Evolutionary conservation across 2,797 vertebrate species (phyloP).

Genomic region (Pyrocephalus nanus): DNA sequence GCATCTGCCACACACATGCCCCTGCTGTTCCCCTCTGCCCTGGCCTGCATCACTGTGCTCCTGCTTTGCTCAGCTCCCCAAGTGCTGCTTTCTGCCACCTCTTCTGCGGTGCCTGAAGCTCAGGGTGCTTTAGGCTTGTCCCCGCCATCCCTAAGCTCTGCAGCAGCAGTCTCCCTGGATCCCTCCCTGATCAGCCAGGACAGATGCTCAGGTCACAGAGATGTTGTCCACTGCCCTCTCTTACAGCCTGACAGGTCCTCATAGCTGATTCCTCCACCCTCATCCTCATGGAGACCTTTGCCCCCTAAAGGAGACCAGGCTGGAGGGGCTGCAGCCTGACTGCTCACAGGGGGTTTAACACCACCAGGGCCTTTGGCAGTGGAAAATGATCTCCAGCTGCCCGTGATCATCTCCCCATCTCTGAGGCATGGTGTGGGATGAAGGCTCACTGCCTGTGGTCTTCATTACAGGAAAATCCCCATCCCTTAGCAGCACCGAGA

Average conservation of each 20-base stretch:
- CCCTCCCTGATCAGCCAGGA: background rate
- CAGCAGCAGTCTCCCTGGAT: background rate
- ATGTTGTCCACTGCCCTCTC: background rate
- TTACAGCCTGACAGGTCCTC: background rate
- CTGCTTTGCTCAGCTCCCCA: constrained; percentile 8
- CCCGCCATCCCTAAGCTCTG: background rate
- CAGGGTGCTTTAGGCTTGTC: background rate
- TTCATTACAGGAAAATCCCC: constrained; percentile 11
- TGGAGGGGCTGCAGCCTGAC: background rate
- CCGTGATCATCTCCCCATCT: background rate
- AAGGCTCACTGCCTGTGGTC: background rate
- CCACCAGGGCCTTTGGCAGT: background rate
- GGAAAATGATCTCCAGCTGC: background rate
- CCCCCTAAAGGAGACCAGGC: too few species aligned
- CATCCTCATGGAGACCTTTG: background rate
- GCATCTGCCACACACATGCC: background rate
- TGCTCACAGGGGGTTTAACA: background rate
- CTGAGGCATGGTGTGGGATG: rapidly evolving
- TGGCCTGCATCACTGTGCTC: background rate
- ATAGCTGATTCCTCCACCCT: background rate
- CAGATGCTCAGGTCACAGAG: background rate
- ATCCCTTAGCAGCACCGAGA: background rate
- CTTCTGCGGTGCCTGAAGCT: background rate
- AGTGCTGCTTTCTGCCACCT: background rate
- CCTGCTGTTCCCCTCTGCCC: background rate